Conservation (phyloP, 2,888 invertebrate species). For the Apodemia duryi region DNA sequence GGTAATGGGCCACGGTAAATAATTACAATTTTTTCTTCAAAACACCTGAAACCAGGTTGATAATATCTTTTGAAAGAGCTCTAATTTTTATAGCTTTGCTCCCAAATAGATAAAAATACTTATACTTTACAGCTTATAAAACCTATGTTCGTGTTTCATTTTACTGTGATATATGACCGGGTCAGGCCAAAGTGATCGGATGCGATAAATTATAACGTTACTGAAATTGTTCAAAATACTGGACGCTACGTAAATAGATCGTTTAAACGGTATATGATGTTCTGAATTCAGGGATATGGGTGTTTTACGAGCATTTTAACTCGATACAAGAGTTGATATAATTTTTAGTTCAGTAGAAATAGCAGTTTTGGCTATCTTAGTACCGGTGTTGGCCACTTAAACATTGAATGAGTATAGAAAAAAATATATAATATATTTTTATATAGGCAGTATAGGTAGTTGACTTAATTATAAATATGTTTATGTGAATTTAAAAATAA, state of each 20-base stretch:
- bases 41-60: neutral
- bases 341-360: too few species aligned
- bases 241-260: neutral
- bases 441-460: too few species aligned
- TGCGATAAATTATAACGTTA: neutral
- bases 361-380: too few species aligned
- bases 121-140: neutral
- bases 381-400: too few species aligned
- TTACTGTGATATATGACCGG: neutral
- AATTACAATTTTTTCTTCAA: neutral
- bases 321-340: too few species aligned
- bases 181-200: neutral
- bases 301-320: neutral
- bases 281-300: neutral
- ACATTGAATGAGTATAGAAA: too few species aligned
- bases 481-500: too few species aligned
- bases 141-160: neutral
- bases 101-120: slow-evolving; percentile 6
- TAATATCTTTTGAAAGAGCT: neutral
- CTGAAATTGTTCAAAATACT: slow-evolving; percentile 4
- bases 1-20: too few species aligned
- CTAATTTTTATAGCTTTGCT: neutral
- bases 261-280: neutral
- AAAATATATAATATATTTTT: too few species aligned
- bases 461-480: too few species aligned